Evolutionary conservation across 1,140 invertebrate genomes (phyloP).

Genomic region (Drosophila lowei): DNA sequence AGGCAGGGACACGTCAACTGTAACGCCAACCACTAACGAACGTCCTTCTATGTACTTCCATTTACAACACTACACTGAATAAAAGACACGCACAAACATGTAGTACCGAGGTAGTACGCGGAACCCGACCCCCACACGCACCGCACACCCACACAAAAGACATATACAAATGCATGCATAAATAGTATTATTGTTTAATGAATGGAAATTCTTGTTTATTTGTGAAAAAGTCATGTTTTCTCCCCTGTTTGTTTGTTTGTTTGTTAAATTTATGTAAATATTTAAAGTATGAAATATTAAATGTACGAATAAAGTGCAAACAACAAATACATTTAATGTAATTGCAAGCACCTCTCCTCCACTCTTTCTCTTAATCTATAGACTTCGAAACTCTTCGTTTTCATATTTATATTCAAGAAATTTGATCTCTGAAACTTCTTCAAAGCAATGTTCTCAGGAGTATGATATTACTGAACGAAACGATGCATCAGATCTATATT

Average conservation of each 20-base stretch:
- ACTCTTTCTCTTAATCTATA: too few species aligned
- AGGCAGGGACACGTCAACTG: conserved; percentile 16
- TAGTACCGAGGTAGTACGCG: conserved; percentile 13
- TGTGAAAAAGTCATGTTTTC: conserved; percentile 81
- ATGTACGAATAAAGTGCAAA: conserved; percentile 81
- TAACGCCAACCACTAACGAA: conserved; percentile 55
- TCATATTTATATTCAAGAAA: too few species aligned
- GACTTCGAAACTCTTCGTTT: too few species aligned
- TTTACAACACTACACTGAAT: conserved; percentile 25
- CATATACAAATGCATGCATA: conserved; percentile 75
- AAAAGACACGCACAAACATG: conserved; percentile 49
- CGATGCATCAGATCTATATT: too few species aligned
- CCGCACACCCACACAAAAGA: conserved; percentile 30
- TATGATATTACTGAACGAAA: too few species aligned
- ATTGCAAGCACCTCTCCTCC: conserved; percentile 33
- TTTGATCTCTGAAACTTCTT: too few species aligned
- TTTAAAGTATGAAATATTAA: conserved; percentile 82
- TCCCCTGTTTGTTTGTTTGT: conserved; percentile 65
- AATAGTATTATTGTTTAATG: conserved; percentile 81
- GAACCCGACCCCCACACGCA: conserved; percentile 12
- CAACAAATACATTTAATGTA: conserved; percentile 82
- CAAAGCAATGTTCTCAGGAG: too few species aligned
- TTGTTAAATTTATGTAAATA: conserved; percentile 82
- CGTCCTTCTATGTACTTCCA: conserved; percentile 76
- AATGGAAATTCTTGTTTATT: conserved; percentile 82